phyloP scores from a whole-genome alignment of 2,797 vertebrate genomes.

The Okamejei kenojei region DNA sequence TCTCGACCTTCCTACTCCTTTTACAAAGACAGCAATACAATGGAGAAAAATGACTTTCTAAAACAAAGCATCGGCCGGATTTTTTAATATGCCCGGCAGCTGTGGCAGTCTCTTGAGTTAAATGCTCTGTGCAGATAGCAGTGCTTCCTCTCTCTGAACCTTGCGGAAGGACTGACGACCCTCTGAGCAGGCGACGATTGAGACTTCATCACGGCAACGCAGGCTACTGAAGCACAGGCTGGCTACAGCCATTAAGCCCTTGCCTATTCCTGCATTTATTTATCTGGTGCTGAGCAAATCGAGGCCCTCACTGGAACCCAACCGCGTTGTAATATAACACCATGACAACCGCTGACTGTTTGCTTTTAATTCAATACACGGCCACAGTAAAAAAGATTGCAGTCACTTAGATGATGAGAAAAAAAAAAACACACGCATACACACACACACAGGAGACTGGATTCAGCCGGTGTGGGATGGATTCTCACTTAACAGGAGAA shows the following conservation, averaged over 20 bases:
- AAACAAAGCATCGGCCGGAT: background rate
- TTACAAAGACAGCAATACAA: background rate
- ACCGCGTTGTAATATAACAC: background rate
- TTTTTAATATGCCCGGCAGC: background rate
- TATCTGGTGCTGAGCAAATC: background rate
- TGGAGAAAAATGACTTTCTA: background rate
- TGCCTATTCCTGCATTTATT: background rate
- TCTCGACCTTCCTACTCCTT: too few species aligned
- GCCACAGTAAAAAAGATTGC: slow-evolving; percentile 23
- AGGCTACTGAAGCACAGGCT: background rate
- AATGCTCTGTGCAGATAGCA: background rate
- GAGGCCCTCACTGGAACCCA: background rate
- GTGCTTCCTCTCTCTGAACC: background rate
- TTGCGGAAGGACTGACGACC: background rate
- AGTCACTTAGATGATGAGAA: slow-evolving; percentile 9
- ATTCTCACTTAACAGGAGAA: background rate
- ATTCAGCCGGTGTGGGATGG: background rate
- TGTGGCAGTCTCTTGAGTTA: background rate
- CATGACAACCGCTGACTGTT: slow-evolving; percentile 11
- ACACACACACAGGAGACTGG: background rate
- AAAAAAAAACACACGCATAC: background rate
- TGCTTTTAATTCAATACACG: slow-evolving; percentile 23
- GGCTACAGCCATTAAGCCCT: background rate
- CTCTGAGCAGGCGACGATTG: too few species aligned
- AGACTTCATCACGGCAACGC: background rate